Evolutionary conservation across 1,140 invertebrate genomes (phyloP), one percentile per base, ranked within the genome.

Genomic region (Drosophila yakuba): DNA sequence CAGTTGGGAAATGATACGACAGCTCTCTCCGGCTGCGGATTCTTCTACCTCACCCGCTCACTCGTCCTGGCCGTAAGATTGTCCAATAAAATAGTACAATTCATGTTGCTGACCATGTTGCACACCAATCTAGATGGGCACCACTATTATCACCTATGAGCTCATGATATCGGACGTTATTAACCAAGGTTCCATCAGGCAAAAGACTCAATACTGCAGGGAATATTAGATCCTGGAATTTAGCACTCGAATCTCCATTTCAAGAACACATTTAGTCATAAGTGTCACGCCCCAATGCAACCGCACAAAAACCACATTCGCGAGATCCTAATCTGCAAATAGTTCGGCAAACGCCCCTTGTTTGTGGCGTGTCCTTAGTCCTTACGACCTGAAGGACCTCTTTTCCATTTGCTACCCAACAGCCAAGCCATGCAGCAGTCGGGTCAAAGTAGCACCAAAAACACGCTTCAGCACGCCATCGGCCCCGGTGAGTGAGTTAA

Each of bases 131-230:
- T 94, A 58, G 91, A 92, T 92, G 84, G 94, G 94, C 55, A 95
- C 94, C 38, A 95, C 95, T 4, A 95, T 95, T 41, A 94, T 95
- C 6, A 95, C 95, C 0, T 95, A 95, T 72, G 95, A 95, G 90
- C 88, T 95, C 1, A 94, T 95, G 45, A 92, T 95, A 55, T 77
- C 90, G 25, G 91, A 91, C 78, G 88, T 91, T 6, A 92, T 92
- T n/a, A 91, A 92, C 64, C 79, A 91, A 43, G 67, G 74, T 28
- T 35, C 86, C 38, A 91, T 91, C 36, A 61, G 88, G 58, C 90
- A 91, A 63, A 74, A 62, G 47, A 91, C 86, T n/a, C 76, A 80
- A 45, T 91, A 91, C 61, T 91, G 90, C 51, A 76, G 62, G 47
- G 78, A 81, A 41, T 80, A 63, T 39, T 88, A 89, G 61, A 23